Conservation (phyloP, 2,797 vertebrate species). For the Ctenosaura bakeri region DNA sequence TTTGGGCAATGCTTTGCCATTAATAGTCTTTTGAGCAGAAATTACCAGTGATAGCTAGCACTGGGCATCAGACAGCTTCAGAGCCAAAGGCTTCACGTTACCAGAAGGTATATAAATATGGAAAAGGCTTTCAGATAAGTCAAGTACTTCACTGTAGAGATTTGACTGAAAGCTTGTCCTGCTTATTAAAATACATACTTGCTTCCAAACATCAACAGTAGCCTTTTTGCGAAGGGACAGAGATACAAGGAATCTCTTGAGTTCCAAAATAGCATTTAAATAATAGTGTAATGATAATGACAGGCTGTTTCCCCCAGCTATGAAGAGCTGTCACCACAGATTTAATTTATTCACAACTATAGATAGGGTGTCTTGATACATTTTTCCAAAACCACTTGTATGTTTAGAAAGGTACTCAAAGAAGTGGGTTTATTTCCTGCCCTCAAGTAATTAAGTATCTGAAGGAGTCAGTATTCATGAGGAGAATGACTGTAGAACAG, state of each 20-base stretch:
- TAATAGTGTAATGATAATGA: slow-evolving; percentile 25
- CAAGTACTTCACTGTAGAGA: slow-evolving; percentile 45
- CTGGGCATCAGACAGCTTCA: slow-evolving; percentile 1
- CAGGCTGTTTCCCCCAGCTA: slow-evolving; percentile 34
- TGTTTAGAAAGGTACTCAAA: slow-evolving; percentile 37
- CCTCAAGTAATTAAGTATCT: slow-evolving; percentile 3
- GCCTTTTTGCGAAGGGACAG: slow-evolving; percentile 38
- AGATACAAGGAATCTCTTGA: slow-evolving; percentile 31
- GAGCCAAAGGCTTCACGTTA: slow-evolving; percentile 7
- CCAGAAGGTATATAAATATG: slow-evolving; percentile 35
- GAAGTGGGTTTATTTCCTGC: neutral
- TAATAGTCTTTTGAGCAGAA: slow-evolving; percentile 39
- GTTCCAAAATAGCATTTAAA: slow-evolving; percentile 48
- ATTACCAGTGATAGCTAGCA: slow-evolving; percentile 27
- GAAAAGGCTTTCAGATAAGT: slow-evolving; percentile 48
- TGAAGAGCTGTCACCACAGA: slow-evolving; percentile 33
- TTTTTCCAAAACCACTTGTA: slow-evolving; percentile 45
- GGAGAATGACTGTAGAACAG: neutral
- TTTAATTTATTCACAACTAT: slow-evolving; percentile 23
- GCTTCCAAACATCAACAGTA: slow-evolving; percentile 8
- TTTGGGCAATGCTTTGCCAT: slow-evolving; percentile 37
- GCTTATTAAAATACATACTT: slow-evolving; percentile 38
- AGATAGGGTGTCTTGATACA: slow-evolving; percentile 12
- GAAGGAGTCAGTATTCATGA: slow-evolving; percentile 1
- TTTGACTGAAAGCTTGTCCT: slow-evolving; percentile 45